phyloP scores from a whole-genome alignment of 2,113 vertebrate genomes.

The Amblyopsis rosae region DNA sequence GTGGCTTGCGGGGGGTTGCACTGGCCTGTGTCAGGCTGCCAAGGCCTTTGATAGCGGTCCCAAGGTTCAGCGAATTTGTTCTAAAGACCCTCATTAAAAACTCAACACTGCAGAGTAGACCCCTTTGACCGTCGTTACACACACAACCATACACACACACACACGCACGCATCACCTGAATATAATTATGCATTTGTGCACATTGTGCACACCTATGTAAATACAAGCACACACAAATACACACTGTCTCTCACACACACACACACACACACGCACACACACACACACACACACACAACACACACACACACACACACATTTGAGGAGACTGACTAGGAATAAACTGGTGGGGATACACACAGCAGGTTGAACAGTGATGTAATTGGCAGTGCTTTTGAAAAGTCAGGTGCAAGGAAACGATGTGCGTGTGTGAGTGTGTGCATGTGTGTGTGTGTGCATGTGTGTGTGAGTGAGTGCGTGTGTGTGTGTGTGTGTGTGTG shows the following conservation, averaged over 20 bases:
- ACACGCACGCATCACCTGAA: background rate
- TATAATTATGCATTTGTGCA: background rate
- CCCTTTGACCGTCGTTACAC: slow-evolving; percentile 7
- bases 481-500: slow-evolving; percentile 22
- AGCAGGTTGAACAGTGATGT: too few species aligned
- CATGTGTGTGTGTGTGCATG: background rate
- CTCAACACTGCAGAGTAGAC: slow-evolving; percentile 1
- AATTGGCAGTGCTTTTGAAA: too few species aligned
- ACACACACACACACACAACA: slow-evolving; percentile 4
- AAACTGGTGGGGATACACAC: too few species aligned
- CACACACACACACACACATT: too few species aligned
- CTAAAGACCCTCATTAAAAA: slow-evolving; percentile 63
- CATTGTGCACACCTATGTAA: background rate
- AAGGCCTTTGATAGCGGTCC: slow-evolving; percentile 44
- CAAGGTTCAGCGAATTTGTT: slow-evolving; percentile 56
- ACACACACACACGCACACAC: slow-evolving; percentile 10
- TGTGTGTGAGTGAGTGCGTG: slow-evolving; percentile 12
- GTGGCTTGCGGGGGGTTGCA: slow-evolving; percentile 35
- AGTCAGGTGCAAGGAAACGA: too few species aligned
- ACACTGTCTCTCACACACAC: slow-evolving; percentile 6
- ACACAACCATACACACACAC: background rate
- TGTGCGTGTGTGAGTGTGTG: background rate
- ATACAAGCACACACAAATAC: background rate
- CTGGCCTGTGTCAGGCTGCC: slow-evolving; percentile 31
- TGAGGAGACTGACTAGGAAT: too few species aligned